Percentiles rank a stretch among this genome's conserved stretches.
phyloP scores from a whole-genome alignment of 1,140 invertebrate genomes.

The Propsilocerus akamusi region DNA sequence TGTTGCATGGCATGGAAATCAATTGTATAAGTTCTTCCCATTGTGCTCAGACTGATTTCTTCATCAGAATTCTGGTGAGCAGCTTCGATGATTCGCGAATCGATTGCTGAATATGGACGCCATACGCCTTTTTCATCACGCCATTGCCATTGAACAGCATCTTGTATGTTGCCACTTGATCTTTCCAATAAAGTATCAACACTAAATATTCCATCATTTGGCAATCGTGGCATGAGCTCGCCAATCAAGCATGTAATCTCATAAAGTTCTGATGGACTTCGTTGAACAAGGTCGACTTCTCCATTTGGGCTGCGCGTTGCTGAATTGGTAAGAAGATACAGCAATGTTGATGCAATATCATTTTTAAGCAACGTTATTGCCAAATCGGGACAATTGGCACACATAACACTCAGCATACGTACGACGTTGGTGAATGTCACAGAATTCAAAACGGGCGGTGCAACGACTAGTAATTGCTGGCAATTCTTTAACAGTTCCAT shows the following conservation, averaged over 20 bases:
- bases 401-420: conserved; percentile 89
- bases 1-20: conserved; percentile 96
- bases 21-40: conserved; percentile 84
- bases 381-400: conserved; percentile 79
- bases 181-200: conserved; percentile 74
- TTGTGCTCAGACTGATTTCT: conserved; percentile 78
- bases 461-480: conserved; percentile 80
- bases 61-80: conserved; percentile 86
- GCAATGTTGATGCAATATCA: conserved; percentile 86
- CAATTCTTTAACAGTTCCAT: conserved; percentile 81
- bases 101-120: conserved; percentile 44
- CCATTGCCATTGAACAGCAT: conserved; percentile 89
- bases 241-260: conserved; percentile 92
- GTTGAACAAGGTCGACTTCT: conserved; percentile 67
- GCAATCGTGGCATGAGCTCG: conserved; percentile 86
- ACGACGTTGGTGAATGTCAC: conserved; percentile 91
- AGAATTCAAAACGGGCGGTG: conserved; percentile 81
- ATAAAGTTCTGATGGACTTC: conserved; percentile 87
- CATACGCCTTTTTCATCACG: conserved; percentile 77
- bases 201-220: conserved; percentile 82
- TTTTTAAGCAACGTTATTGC: conserved; percentile 79
- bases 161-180: conserved; percentile 44
- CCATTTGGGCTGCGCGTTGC: conserved; percentile 24
- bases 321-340: conserved; percentile 78
- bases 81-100: conserved; percentile 52